phyloP scores from a whole-genome alignment of 92 coral and sea anemone species.

The Phenganax stokvisi region DNA sequence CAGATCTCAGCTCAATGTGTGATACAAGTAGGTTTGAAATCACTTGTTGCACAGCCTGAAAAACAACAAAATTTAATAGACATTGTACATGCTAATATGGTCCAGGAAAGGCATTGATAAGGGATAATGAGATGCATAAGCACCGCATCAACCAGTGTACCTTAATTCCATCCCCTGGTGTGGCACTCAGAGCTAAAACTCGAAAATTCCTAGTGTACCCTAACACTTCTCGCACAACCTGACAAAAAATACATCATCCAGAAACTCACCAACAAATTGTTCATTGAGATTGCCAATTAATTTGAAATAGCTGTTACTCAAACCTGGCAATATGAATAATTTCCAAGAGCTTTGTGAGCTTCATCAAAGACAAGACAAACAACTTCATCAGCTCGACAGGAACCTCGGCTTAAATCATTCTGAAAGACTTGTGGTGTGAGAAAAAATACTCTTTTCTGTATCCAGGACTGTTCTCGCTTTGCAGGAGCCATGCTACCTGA shows the following conservation, averaged over 20 bases:
- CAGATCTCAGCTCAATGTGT: constrained; percentile 88
- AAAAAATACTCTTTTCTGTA: constrained; percentile 70
- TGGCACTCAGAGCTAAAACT: constrained; percentile 90
- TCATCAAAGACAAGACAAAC: constrained; percentile 89
- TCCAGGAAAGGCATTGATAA: background rate
- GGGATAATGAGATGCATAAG: no score
- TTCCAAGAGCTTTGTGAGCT: constrained; percentile 98
- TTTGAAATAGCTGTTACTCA: background rate
- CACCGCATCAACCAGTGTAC: constrained; percentile 30
- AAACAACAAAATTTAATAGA: no score
- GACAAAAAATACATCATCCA: background rate
- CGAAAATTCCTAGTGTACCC: constrained; percentile 74
- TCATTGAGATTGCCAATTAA: no score
- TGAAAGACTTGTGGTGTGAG: constrained; percentile 95
- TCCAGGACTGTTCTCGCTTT: constrained; percentile 77
- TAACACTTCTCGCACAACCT: constrained; percentile 83
- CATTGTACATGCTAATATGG: background rate
- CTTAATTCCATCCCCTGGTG: constrained; percentile 92
- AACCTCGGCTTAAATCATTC: constrained; percentile 83
- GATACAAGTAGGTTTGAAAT: constrained; percentile 81
- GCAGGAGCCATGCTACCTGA: constrained; percentile 83
- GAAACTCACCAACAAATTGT: background rate
- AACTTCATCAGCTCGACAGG: constrained; percentile 79
- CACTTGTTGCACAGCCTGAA: constrained; percentile 93
- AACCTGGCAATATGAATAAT: constrained; percentile 92